Conservation (phyloP, 2,888 invertebrate species). For the Dromius quadrimaculatus region DNA sequence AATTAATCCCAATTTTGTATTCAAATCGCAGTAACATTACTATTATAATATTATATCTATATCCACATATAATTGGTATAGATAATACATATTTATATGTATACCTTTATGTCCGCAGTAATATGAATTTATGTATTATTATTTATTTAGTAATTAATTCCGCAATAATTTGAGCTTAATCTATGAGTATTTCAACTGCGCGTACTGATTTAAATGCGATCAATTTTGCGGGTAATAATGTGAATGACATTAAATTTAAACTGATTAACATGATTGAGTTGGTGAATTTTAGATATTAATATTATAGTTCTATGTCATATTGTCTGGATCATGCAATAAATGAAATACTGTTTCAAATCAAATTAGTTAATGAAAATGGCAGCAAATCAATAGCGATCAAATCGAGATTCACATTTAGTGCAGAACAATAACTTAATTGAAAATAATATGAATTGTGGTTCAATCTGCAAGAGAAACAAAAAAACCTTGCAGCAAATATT, state of each 20-base stretch:
- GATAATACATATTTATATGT: neutral
- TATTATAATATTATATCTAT: no score
- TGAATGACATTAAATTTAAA: conserved; percentile 40
- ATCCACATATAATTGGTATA: conserved; percentile 2
- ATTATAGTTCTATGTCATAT: conserved; percentile 36
- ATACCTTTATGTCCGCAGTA: conserved; percentile 16
- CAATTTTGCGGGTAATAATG: conserved; percentile 39
- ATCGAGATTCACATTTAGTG: neutral
- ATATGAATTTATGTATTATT: conserved; percentile 11
- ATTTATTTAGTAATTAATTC: conserved; percentile 26
- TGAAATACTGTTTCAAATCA: conserved; percentile 38
- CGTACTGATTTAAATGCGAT: conserved; percentile 33
- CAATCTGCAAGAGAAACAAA: no score
- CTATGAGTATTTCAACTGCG: conserved; percentile 30
- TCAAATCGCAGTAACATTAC: no score
- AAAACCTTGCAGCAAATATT: neutral
- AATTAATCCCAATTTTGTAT: no score
- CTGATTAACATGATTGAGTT: conserved; percentile 42
- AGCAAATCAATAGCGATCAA: conserved; percentile 24
- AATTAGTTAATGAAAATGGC: conserved; percentile 41
- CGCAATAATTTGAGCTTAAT: conserved; percentile 37
- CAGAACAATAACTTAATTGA: no score
- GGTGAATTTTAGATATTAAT: conserved; percentile 41
- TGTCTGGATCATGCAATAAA: conserved; percentile 35
- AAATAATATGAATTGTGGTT: no score